Percentiles rank a stretch among this genome's conserved stretches.
Evolutionary conservation across 2,888 invertebrate species (phyloP).

Genomic region (Lagria hirta): DNA sequence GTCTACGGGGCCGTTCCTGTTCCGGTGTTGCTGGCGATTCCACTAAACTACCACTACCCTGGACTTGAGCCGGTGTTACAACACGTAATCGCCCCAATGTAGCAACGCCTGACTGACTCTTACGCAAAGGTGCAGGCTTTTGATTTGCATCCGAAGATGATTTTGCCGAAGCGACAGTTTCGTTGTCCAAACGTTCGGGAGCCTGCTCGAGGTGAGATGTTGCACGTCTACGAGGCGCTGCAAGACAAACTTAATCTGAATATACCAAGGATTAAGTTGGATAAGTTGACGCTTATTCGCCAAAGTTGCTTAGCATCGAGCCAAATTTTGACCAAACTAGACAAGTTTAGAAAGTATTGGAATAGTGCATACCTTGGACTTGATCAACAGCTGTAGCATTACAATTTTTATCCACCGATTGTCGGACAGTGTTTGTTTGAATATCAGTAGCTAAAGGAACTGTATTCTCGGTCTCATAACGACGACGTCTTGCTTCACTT

Average conservation of each 20-base stretch:
- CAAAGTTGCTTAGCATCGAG: too few relatives aligned
- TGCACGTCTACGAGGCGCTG: constrained; percentile 49
- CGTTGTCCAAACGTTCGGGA: constrained; percentile 62
- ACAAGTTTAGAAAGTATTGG: too few relatives aligned
- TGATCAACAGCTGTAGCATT: constrained; percentile 62
- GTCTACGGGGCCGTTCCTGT: constrained; percentile 53
- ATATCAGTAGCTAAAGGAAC: constrained; percentile 65
- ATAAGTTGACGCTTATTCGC: too few relatives aligned
- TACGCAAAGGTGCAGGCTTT: constrained; percentile 50
- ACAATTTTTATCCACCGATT: constrained; percentile 66
- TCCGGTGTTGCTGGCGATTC: constrained; percentile 46
- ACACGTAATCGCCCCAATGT: constrained; percentile 74
- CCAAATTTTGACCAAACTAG: constrained; percentile 2
- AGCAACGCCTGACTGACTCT: constrained; percentile 61
- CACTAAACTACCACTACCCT: constrained; percentile 35
- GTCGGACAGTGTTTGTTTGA: constrained; percentile 53
- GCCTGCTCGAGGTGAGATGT: constrained; percentile 52
- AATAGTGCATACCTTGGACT: constrained; percentile 28
- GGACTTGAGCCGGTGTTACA: constrained; percentile 56
- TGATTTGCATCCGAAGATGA: constrained; percentile 53
- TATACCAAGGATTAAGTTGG: background rate
- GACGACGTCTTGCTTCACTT: constrained; percentile 56
- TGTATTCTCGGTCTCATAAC: constrained; percentile 64
- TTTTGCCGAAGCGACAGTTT: constrained; percentile 63
- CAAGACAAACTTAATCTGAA: constrained; percentile 3